These are phyloP conservation scores for Macropodus opercularis DNA, from an alignment of 2,797 vertebrate species.

Conservation along the genomic window DNA sequence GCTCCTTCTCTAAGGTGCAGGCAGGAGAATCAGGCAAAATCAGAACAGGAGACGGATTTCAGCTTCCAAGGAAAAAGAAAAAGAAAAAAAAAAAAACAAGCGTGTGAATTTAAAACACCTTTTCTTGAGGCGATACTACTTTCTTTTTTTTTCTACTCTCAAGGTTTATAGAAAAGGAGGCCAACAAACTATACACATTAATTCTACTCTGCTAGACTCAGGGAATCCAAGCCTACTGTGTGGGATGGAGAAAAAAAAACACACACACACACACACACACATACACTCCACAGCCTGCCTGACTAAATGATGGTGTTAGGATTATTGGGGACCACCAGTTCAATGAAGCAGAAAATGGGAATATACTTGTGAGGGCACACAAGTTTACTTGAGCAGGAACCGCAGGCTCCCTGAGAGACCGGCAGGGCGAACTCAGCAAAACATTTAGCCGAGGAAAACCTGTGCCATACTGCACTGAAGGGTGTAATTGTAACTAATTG, in stretches of 20 bases:
- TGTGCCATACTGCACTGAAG: constrained; percentile 17
- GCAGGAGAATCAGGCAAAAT: constrained; percentile 42
- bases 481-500: constrained; percentile 75
- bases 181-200: constrained; percentile 59
- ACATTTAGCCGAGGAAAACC: constrained; percentile 31
- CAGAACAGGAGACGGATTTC: constrained; percentile 35
- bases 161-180: constrained; percentile 50
- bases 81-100: constrained; percentile 27
- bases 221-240: constrained; percentile 68
- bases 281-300: constrained; percentile 67
- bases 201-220: constrained; percentile 69
- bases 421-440: constrained; percentile 62
- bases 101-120: constrained; percentile 53
- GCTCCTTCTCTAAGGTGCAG: constrained; percentile 25
- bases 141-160: constrained; percentile 30
- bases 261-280: no score
- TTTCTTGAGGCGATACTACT: constrained; percentile 50
- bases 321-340: constrained; percentile 83
- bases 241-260: constrained; percentile 56
- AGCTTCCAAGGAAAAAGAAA: constrained; percentile 2
- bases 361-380: constrained; percentile 75
- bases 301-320: constrained; percentile 84
- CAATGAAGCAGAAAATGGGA: constrained; percentile 86
- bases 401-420: constrained; percentile 62
- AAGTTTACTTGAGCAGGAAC: constrained; percentile 74